phyloP scores from a whole-genome alignment of 2,113 vertebrate species.

The Beaufortia kweichowensis region DNA sequence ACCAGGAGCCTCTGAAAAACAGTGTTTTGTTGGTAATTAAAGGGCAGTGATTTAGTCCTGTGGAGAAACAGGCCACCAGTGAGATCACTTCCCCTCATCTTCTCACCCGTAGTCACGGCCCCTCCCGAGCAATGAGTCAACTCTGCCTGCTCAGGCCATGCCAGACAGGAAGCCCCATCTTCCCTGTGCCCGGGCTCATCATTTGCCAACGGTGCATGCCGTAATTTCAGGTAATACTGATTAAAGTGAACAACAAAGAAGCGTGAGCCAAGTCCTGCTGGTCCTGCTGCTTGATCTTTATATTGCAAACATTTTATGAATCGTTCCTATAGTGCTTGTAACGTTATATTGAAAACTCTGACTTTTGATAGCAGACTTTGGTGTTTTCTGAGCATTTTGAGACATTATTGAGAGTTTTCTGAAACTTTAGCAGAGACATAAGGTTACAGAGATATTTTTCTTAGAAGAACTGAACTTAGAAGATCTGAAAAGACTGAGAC shows the following conservation, averaged over 20 bases:
- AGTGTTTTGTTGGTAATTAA: slow-evolving; percentile 67
- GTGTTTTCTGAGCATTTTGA: too few relatives aligned
- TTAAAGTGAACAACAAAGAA: slow-evolving; percentile 65
- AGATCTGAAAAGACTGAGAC: too few relatives aligned
- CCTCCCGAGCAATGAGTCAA: slow-evolving; percentile 69
- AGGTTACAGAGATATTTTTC: too few relatives aligned
- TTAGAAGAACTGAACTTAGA: too few relatives aligned
- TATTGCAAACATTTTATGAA: slow-evolving; percentile 30
- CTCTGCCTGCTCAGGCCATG: neutral
- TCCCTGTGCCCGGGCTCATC: slow-evolving; percentile 65
- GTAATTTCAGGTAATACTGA: slow-evolving; percentile 72
- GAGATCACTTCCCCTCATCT: slow-evolving; percentile 72
- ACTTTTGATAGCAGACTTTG: too few relatives aligned
- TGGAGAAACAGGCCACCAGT: slow-evolving; percentile 64
- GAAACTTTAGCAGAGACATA: too few relatives aligned
- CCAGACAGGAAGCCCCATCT: slow-evolving; percentile 69
- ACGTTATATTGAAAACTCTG: too few relatives aligned
- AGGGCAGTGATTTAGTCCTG: slow-evolving; percentile 65
- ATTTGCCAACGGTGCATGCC: slow-evolving; percentile 63
- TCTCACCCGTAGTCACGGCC: slow-evolving; percentile 67
- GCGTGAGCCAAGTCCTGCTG: neutral
- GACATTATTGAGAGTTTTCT: too few relatives aligned
- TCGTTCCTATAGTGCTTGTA: slow-evolving; percentile 38
- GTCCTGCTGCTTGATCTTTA: slow-evolving; percentile 11
- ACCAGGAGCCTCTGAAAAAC: slow-evolving; percentile 58